phyloP scores from a whole-genome alignment of 2,797 vertebrate species.

The Paratrypauchen microcephalus region DNA sequence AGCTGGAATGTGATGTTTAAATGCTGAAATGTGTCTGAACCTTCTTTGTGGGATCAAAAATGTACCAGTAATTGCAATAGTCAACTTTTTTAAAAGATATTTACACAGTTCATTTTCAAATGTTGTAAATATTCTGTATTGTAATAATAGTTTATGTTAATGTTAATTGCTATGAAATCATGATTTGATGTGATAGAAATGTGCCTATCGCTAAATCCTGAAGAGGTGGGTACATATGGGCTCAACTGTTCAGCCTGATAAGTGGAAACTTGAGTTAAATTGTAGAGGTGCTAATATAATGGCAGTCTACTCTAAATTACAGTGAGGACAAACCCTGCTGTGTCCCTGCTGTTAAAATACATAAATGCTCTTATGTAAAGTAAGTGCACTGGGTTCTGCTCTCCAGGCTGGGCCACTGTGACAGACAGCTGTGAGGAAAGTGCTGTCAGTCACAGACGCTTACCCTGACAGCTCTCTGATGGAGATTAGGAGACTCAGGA shows the following conservation, averaged over 20 bases:
- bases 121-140: no score
- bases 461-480: constrained; percentile 9
- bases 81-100: no score
- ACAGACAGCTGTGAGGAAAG: not conserved
- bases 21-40: not conserved
- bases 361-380: not conserved
- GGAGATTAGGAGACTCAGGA: constrained; percentile 1
- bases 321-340: not conserved
- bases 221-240: no score
- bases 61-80: no score
- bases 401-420: not conserved
- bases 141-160: no score
- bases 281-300: not conserved
- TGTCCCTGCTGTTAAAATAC: not conserved
- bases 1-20: no score
- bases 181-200: no score
- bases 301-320: not conserved
- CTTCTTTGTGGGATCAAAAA: not conserved
- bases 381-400: not conserved
- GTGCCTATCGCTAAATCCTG: no score
- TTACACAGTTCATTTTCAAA: no score
- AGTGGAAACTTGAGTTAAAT: not conserved
- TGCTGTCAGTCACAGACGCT: constrained; percentile 4
- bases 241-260: not conserved
- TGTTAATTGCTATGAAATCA: no score